Base-by-base conservation (phyloP, 2,888 invertebrate species). In the Cyaniris semiargus region DNA sequence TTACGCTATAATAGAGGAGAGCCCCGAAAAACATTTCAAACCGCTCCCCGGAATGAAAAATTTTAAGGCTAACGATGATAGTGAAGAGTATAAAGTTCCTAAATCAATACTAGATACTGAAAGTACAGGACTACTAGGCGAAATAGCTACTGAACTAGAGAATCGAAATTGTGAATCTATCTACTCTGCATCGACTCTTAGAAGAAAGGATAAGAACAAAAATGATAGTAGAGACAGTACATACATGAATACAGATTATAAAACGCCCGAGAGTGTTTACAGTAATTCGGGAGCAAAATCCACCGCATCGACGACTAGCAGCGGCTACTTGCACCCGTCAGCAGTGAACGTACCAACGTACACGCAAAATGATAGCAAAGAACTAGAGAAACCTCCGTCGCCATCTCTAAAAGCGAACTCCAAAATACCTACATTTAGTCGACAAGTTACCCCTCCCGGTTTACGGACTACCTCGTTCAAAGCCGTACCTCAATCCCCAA, bases 141-240 rank as follows among this genome's bases (percentile, higher is more conserved):
- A 98, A 90, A 98, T 98, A 78, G 98, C 98, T 0, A 96, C 96
- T 70, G 98, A 98, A 89, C 98, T 98, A 84, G 97, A 98, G 83
- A 96, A 96, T 83, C 94, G 97, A 53, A 98, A 98, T 86, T 96
- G 97, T 58, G 97, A 98, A 83, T 97, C 97, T 0, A 97, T 98
- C 82, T 98, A 98, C 86, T 97, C 97, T 0, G 96, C 96, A 0
- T 96, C 96, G 1, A 96, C 96, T 0, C 88, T 97, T 0, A 92
- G 95, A 78, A 96, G 96, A 83, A 95, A 95, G 83, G 95, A 95
- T 80, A 92, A 93, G 81, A 87, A 88, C 70, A 85, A 86, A 71
- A 86, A 85, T 71, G 86, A 82, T 79, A 89, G 88, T 75, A 89
- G 89, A 86, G 88, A 90, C 81, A 95, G 95, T 80, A 95, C 94